A percentile compares a stretch with the other conserved stretches of the same genome.
phyloP scores from a whole-genome alignment of 2,113 vertebrate genomes.

The Pantherophis guttatus region DNA sequence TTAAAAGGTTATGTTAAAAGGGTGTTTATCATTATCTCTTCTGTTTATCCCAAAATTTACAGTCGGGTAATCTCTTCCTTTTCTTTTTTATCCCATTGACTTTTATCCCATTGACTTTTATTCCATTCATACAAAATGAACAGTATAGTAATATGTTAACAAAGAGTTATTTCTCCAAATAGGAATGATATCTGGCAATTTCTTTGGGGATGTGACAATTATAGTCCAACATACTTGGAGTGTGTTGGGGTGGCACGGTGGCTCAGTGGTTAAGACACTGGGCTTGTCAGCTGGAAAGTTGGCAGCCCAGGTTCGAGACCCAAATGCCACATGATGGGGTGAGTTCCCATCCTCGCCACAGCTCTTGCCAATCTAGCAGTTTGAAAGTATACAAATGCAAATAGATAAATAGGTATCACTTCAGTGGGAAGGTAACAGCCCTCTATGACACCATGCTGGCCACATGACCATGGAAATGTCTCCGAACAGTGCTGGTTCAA shows the following conservation, averaged over 20 bases:
- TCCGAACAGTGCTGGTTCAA: background rate
- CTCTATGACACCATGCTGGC: background rate
- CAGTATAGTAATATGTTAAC: background rate
- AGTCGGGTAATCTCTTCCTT: background rate
- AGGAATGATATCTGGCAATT: background rate
- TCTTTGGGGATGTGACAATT: background rate
- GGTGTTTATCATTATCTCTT: too few species aligned
- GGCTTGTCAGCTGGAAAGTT: background rate
- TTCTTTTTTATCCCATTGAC: background rate
- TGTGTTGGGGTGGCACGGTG: background rate
- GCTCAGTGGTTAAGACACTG: background rate
- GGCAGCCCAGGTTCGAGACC: background rate
- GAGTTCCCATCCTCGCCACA: background rate
- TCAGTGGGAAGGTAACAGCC: too few species aligned
- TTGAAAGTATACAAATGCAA: background rate
- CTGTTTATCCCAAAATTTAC: too few species aligned
- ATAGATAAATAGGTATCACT: too few species aligned
- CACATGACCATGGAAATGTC: background rate
- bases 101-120: background rate
- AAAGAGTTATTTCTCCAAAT: background rate
- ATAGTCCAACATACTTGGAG: background rate
- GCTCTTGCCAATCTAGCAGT: background rate
- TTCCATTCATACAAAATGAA: background rate
- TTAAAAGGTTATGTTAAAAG: too few species aligned
- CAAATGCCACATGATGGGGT: rapidly evolving